Evolutionary conservation across 1,140 invertebrate species (phyloP).

Genomic region (Lepidotrigona ventralis): DNA sequence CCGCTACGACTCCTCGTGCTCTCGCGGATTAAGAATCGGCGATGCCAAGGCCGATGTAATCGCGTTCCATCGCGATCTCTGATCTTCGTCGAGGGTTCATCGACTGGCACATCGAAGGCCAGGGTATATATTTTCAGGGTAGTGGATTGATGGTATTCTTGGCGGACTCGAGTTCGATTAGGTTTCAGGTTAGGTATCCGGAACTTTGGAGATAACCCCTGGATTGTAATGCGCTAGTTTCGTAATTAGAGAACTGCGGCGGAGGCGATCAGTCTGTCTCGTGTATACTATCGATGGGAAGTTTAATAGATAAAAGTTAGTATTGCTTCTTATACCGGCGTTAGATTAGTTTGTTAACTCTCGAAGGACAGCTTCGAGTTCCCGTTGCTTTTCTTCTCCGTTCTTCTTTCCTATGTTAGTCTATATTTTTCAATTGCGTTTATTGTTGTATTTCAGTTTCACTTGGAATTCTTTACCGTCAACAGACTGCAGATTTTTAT

Average conservation of each 20-base stretch:
- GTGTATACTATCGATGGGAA: not conserved
- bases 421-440: no score
- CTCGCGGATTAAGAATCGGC: slow-evolving; percentile 13
- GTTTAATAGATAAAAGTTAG: not conserved
- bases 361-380: no score
- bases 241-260: not conserved
- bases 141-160: not conserved
- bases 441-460: no score
- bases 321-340: no score
- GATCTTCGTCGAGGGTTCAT: not conserved
- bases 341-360: not conserved
- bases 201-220: not conserved
- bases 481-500: no score
- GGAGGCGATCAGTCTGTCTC: not conserved
- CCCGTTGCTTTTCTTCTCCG: no score
- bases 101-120: rapidly evolving
- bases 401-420: no score
- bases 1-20: not conserved
- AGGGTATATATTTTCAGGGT: not conserved
- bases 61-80: not conserved
- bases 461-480: no score
- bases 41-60: not conserved
- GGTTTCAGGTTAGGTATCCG: not conserved
- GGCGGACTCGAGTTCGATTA: not conserved
- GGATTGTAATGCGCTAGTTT: not conserved